phyloP scores from a whole-genome alignment of 2,888 invertebrate species.

The Diloba caeruleocephala region DNA sequence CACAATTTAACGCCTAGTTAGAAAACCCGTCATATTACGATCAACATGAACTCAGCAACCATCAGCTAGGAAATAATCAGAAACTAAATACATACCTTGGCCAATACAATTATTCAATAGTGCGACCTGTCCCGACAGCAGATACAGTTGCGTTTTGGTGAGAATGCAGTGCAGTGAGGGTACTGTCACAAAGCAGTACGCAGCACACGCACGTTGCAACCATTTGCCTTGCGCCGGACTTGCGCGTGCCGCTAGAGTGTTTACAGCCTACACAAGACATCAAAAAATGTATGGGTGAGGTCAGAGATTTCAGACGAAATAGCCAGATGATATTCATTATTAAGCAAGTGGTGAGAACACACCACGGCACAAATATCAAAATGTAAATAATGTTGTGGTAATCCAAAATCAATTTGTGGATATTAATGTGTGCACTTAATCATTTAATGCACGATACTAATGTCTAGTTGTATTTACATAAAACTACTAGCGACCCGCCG shows the following conservation, averaged over 20 bases:
- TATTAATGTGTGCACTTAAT: background rate
- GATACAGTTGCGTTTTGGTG: conserved; percentile 94
- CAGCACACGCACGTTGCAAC: conserved; percentile 97
- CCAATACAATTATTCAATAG: conserved; percentile 96
- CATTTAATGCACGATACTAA: background rate
- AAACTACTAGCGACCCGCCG: too few species aligned
- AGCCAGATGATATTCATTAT: too few species aligned
- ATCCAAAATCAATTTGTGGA: conserved; percentile 11
- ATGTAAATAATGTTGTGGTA: conserved; percentile 8
- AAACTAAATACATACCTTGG: conserved; percentile 90
- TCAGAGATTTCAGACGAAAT: too few species aligned
- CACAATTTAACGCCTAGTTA: too few species aligned
- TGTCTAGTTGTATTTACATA: background rate
- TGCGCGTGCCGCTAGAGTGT: conserved; percentile 92
- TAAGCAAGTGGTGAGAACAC: too few species aligned
- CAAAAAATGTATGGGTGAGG: background rate
- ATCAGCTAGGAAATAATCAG: too few species aligned
- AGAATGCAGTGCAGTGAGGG: conserved; percentile 97
- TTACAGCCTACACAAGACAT: conserved; percentile 91
- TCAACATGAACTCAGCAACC: too few species aligned
- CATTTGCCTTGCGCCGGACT: conserved; percentile 89
- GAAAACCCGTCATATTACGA: too few species aligned
- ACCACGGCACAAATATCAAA: conserved; percentile 13
- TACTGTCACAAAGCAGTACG: conserved; percentile 98
- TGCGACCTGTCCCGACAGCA: conserved; percentile 96